These are phyloP conservation scores for Triplophysa siluroides DNA, from an alignment of 2,113 vertebrate species.

Conservation along the genomic window DNA sequence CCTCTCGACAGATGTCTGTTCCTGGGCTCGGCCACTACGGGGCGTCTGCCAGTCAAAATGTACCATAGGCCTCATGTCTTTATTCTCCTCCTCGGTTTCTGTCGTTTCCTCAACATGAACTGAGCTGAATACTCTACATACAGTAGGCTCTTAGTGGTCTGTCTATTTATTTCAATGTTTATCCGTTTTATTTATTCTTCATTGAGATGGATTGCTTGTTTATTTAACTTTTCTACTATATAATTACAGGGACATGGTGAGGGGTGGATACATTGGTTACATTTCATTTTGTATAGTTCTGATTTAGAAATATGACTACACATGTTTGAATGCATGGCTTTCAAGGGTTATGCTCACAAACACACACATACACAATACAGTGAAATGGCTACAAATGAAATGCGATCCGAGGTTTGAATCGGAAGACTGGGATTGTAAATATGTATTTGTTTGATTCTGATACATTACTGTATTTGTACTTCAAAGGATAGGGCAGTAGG, in stretches of 20 bases:
- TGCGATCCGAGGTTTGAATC: conserved; percentile 54
- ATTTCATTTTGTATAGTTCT: conserved; percentile 63
- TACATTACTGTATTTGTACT: conserved; percentile 68
- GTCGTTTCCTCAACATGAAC: conserved; percentile 42
- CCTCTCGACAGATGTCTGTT: conserved; percentile 64
- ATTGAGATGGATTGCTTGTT: conserved; percentile 68
- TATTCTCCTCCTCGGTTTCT: conserved; percentile 48
- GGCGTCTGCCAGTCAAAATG: conserved; percentile 63
- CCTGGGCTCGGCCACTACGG: conserved; percentile 66
- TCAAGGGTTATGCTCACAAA: conserved; percentile 70
- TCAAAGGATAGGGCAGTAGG: conserved; percentile 66
- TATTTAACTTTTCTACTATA: conserved; percentile 73
- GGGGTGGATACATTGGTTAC: conserved; percentile 54
- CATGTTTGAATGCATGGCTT: conserved; percentile 75
- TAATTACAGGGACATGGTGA: conserved; percentile 63
- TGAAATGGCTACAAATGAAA: conserved; percentile 3
- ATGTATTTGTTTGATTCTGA: conserved; percentile 71
- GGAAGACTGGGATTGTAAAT: conserved; percentile 66
- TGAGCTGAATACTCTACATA: conserved; percentile 60
- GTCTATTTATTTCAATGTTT: conserved; percentile 54
- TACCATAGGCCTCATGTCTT: conserved; percentile 61
- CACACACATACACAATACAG: conserved; percentile 62
- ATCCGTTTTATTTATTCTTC: conserved; percentile 60
- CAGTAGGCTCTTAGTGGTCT: conserved; percentile 61
- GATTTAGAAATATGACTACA: conserved; percentile 68